Evolutionary conservation across 1,140 invertebrate genomes (phyloP).

Genomic region (Hypothenemus hampei): DNA sequence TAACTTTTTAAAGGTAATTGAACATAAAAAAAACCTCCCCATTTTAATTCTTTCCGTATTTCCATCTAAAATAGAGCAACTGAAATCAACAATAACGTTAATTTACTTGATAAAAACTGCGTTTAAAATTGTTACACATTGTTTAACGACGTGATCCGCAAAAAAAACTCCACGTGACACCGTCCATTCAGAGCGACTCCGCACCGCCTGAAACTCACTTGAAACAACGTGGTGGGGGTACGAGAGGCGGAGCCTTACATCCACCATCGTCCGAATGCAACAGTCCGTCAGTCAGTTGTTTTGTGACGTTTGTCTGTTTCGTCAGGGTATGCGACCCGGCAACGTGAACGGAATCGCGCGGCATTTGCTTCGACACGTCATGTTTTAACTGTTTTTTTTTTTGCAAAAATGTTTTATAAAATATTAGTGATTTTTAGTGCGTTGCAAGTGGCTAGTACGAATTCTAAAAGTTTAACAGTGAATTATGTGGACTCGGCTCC

Average conservation of each 20-base stretch:
- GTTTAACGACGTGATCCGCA: slow-evolving; percentile 37
- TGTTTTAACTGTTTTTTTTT: background rate
- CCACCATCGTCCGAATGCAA: slow-evolving; percentile 37
- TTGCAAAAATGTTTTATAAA: slow-evolving; percentile 25
- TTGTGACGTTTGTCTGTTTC: slow-evolving; percentile 23
- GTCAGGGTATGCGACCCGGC: background rate
- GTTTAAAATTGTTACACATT: no score
- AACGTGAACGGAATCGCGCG: background rate
- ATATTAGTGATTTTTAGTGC: slow-evolving; percentile 29
- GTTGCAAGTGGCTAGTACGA: no score
- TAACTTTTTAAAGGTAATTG: no score
- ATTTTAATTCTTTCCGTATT: no score
- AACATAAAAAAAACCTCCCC: no score
- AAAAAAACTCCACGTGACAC: slow-evolving; percentile 38
- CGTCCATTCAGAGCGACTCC: slow-evolving; percentile 35
- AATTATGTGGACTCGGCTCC: slow-evolving; percentile 52
- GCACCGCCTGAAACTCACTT: slow-evolving; percentile 36
- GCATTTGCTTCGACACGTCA: background rate
- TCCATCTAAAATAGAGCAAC: no score
- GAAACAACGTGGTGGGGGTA: slow-evolving; percentile 31
- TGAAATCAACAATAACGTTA: no score
- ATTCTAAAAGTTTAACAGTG: slow-evolving; percentile 43
- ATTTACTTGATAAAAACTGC: no score
- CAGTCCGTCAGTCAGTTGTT: slow-evolving; percentile 24
- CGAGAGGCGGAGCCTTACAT: slow-evolving; percentile 37